Conservation (phyloP, 1,140 invertebrate genomes). For the Coenobita brevimanus region DNA sequence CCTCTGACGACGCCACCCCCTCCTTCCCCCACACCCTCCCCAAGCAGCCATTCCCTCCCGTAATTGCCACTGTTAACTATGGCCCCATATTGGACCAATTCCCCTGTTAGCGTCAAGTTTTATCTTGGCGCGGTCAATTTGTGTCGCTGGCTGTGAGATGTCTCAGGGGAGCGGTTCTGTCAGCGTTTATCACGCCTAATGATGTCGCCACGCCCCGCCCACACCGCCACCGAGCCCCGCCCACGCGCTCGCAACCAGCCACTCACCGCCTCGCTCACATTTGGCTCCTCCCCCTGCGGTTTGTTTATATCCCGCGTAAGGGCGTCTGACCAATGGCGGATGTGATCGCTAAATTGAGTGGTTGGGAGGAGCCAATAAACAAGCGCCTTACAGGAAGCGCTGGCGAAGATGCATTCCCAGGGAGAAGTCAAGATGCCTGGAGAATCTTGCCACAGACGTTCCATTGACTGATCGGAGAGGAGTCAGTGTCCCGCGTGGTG, state of each 20-base stretch:
- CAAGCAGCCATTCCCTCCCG: slow-evolving; percentile 58
- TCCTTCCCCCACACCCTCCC: background rate
- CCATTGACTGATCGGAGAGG: slow-evolving; percentile 55
- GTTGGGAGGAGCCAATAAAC: slow-evolving; percentile 42
- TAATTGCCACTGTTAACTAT: slow-evolving; percentile 69
- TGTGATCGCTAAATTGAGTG: slow-evolving; percentile 60
- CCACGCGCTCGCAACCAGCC: background rate
- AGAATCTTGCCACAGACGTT: slow-evolving; percentile 58
- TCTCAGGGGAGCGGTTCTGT: slow-evolving; percentile 64
- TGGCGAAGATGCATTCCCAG: slow-evolving; percentile 58
- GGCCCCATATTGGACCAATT: slow-evolving; percentile 69
- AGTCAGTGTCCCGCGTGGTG: slow-evolving; percentile 47
- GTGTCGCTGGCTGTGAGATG: slow-evolving; percentile 61
- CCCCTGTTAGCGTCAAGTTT: slow-evolving; percentile 69
- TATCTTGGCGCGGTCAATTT: slow-evolving; percentile 68
- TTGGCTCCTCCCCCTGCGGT: slow-evolving; percentile 48
- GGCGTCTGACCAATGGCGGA: slow-evolving; percentile 25
- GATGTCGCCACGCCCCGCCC: slow-evolving; percentile 61
- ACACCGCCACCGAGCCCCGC: background rate
- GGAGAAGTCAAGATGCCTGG: slow-evolving; percentile 59
- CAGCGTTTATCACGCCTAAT: slow-evolving; percentile 69
- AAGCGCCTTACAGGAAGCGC: slow-evolving; percentile 45
- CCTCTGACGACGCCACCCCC: background rate
- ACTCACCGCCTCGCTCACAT: slow-evolving; percentile 13
- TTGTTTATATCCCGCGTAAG: slow-evolving; percentile 45